These are phyloP conservation scores for Pterocles orientalis DNA, from an alignment of 2,113 vertebrate species.

Conservation along the genomic window DNA sequence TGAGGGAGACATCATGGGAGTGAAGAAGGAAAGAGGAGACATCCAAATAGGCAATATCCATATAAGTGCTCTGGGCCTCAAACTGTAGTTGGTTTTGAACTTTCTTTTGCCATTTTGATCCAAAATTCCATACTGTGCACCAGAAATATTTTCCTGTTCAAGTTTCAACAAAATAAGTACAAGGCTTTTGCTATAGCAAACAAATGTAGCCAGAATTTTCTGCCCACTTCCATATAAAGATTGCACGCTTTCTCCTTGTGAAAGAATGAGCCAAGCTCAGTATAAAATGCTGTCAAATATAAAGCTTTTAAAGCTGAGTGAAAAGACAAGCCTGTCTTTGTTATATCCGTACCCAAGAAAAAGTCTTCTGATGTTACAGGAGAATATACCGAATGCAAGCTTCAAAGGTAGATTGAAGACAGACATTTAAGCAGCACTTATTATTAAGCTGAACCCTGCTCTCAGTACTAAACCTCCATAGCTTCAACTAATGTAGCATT, in stretches of 20 bases:
- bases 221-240: not conserved
- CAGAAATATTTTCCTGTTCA: not conserved
- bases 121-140: not conserved
- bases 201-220: constrained; percentile 2
- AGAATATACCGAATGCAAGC: not conserved
- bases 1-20: not conserved
- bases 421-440: not conserved
- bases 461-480: not conserved
- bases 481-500: not conserved
- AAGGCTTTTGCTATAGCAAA: not conserved
- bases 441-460: not conserved
- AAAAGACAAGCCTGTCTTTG: not conserved
- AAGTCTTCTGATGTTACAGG: not conserved
- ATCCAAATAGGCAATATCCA: not conserved
- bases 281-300: not conserved
- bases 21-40: not conserved
- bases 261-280: not conserved
- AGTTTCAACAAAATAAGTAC: not conserved
- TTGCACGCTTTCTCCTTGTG: not conserved
- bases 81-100: not conserved
- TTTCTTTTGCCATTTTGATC: not conserved
- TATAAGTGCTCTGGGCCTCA: not conserved
- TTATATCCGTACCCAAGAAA: not conserved
- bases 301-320: not conserved
- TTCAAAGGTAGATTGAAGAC: not conserved